Conservation (phyloP, 2,113 vertebrate genomes). For the Ictidomys tridecemlineatus region DNA sequence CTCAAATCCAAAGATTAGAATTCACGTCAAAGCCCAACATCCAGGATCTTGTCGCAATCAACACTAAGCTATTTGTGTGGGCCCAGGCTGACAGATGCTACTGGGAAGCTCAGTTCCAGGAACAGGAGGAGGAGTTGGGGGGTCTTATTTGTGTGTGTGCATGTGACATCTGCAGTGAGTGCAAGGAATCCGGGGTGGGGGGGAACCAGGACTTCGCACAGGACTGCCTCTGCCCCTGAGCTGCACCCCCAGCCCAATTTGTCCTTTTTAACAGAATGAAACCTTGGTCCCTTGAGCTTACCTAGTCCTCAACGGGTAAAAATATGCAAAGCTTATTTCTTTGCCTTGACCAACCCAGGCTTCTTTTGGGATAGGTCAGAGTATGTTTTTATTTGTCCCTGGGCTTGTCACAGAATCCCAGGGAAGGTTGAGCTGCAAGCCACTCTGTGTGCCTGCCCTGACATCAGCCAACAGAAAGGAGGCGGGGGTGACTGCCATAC, state of each 20-base stretch:
- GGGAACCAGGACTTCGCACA: neutral
- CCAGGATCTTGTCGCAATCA: slow-evolving; percentile 11
- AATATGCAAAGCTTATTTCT: neutral
- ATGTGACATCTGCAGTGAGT: accelerated
- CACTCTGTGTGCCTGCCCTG: neutral
- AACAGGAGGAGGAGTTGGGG: neutral
- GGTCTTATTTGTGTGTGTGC: neutral
- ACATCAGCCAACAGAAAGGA: neutral
- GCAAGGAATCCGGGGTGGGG: no score
- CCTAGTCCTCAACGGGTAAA: neutral
- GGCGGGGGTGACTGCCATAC: neutral
- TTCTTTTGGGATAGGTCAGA: neutral
- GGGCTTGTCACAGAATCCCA: neutral
- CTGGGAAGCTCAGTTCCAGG: slow-evolving; percentile 9
- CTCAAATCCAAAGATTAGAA: slow-evolving; percentile 38
- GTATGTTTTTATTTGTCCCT: slow-evolving; percentile 28
- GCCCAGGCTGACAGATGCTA: neutral
- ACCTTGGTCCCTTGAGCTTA: neutral
- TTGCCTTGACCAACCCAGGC: neutral
- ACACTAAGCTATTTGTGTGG: neutral
- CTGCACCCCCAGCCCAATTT: neutral
- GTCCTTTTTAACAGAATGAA: slow-evolving; percentile 26
- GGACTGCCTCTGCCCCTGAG: neutral
- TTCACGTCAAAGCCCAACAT: slow-evolving; percentile 11
- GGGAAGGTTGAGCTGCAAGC: neutral